phyloP scores from a whole-genome alignment of 2,888 invertebrate genomes.

The Busseola fusca region DNA sequence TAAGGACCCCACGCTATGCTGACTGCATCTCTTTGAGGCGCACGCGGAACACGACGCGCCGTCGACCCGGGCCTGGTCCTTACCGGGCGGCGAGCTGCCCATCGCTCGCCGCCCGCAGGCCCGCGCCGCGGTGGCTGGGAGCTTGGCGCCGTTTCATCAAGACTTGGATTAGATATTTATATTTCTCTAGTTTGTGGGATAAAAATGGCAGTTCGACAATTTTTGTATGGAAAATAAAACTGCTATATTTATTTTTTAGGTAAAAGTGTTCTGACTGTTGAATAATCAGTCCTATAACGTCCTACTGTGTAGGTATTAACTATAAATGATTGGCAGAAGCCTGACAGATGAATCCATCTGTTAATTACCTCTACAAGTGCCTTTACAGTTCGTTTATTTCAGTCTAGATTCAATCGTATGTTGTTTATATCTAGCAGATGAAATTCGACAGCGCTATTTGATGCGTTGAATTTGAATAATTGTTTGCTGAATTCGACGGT shows the following conservation, averaged over 20 bases:
- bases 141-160: too few relatives aligned
- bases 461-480: slow-evolving; percentile 30
- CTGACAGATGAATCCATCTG: too few relatives aligned
- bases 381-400: slow-evolving; percentile 17
- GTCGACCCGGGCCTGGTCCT: too few relatives aligned
- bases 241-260: background rate
- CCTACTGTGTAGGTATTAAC: background rate
- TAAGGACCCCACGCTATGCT: too few relatives aligned
- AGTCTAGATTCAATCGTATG: background rate
- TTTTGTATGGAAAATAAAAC: background rate
- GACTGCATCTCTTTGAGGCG: too few relatives aligned
- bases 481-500: slow-evolving; percentile 16
- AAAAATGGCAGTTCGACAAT: background rate
- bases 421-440: background rate
- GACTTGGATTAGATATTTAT: background rate
- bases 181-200: background rate
- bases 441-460: slow-evolving; percentile 5
- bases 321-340: background rate
- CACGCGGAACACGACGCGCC: too few relatives aligned
- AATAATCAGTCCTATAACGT: background rate
- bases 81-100: too few relatives aligned
- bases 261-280: background rate
- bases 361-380: background rate
- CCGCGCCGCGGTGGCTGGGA: too few relatives aligned
- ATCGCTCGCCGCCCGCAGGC: too few relatives aligned